A percentile compares a stretch with the other conserved stretches of the same genome.
Evolutionary conservation across 2,113 vertebrate genomes (phyloP).

Genomic region (Anarhynchus alexandrinus): DNA sequence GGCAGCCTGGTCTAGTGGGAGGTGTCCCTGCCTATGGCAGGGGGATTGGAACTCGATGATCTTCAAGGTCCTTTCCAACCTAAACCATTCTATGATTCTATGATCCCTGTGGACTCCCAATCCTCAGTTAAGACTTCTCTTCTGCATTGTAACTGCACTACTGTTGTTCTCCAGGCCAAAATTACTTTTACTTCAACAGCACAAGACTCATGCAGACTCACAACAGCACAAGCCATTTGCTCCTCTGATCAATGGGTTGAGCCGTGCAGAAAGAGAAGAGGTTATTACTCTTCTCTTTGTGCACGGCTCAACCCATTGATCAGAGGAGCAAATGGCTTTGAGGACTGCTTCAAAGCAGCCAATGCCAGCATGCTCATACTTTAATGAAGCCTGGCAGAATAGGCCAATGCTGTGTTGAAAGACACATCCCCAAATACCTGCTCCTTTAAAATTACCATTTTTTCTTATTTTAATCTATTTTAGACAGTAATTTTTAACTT

Average conservation of each 20-base stretch:
- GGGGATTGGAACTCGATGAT: too few species aligned
- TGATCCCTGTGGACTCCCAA: neutral
- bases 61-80: too few species aligned
- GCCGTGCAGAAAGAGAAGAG: too few species aligned
- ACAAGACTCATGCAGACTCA: too few species aligned
- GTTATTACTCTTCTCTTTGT: neutral
- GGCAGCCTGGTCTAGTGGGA: too few species aligned
- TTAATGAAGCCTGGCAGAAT: neutral
- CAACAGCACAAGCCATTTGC: too few species aligned
- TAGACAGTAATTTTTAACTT: neutral
- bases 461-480: neutral
- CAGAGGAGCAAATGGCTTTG: neutral
- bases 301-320: neutral
- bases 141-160: neutral
- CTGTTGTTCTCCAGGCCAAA: neutral
- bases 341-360: slow-evolving; percentile 27
- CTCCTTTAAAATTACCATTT: neutral
- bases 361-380: neutral
- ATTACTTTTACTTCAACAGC: neutral
- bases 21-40: too few species aligned
- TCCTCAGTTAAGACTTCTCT: neutral
- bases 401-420: neutral
- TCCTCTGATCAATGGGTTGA: too few species aligned
- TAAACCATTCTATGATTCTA: too few species aligned
- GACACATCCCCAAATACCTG: neutral